Percentiles rank a stretch among this genome's conserved stretches.
These are phyloP conservation scores for Gallirallus australis DNA, from an alignment of 2,797 vertebrate genomes.

Conservation along the genomic window DNA sequence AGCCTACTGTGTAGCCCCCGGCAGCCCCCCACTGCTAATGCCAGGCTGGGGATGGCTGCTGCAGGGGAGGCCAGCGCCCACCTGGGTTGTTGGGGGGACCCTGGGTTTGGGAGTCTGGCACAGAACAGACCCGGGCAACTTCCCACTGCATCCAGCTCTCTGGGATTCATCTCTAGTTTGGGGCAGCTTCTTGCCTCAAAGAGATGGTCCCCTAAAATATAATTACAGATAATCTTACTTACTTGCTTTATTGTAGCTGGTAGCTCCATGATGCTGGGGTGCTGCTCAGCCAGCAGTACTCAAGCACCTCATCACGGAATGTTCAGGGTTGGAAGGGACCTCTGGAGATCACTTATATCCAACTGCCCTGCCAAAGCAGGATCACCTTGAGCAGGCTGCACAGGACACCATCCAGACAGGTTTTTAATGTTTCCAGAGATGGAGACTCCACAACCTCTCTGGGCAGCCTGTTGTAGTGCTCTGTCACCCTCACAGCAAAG, in stretches of 20 bases:
- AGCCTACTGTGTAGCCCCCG: fast-evolving
- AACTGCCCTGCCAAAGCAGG: too few relatives aligned
- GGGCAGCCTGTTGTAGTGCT: too few relatives aligned
- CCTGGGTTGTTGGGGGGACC: fast-evolving
- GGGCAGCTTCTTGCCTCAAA: neutral
- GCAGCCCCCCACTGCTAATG: fast-evolving
- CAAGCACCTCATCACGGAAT: too few relatives aligned
- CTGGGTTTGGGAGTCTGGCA: fast-evolving
- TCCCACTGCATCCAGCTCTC: neutral
- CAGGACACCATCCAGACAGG: too few relatives aligned
- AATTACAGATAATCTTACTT: neutral
- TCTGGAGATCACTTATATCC: too few relatives aligned
- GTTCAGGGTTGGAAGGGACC: too few relatives aligned
- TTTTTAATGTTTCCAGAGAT: too few relatives aligned
- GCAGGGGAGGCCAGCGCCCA: too few relatives aligned
- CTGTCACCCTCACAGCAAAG: too few relatives aligned
- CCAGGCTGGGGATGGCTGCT: fast-evolving
- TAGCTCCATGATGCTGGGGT: neutral
- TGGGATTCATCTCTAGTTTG: fast-evolving
- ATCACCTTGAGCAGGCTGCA: too few relatives aligned
- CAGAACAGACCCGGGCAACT: fast-evolving
- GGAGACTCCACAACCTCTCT: too few relatives aligned
- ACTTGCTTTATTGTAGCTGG: neutral
- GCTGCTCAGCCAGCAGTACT: neutral
- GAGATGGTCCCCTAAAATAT: neutral